phyloP scores from a whole-genome alignment of 2,113 vertebrate species.

The Odocoileus hemionus region DNA sequence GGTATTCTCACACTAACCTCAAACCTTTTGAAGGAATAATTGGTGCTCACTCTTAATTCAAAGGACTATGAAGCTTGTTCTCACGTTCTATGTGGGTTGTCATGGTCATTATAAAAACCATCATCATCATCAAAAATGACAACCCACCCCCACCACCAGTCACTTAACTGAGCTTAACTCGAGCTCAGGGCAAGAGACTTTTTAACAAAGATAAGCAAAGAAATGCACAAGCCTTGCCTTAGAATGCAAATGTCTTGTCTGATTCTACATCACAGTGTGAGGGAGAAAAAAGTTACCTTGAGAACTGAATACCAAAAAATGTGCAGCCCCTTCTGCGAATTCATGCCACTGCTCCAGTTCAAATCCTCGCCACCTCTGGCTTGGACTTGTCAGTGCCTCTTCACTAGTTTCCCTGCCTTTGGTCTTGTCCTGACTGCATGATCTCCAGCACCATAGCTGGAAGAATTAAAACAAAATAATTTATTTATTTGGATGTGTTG shows the following conservation, averaged over 20 bases:
- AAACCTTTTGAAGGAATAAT: not conserved
- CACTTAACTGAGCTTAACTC: not conserved
- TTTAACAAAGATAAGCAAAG: not conserved
- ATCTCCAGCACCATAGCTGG: not conserved
- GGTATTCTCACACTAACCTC: not conserved
- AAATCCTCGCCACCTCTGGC: rapidly evolving
- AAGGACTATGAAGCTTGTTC: not conserved
- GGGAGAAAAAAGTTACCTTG: not conserved
- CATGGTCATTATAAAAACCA: not conserved
- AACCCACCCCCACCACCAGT: not conserved
- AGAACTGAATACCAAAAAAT: not conserved
- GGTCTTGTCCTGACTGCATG: not conserved
- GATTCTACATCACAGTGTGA: not conserved
- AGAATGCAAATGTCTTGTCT: not conserved
- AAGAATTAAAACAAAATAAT: not conserved
- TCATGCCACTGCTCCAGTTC: rapidly evolving
- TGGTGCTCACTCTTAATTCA: not conserved
- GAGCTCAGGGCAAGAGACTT: not conserved
- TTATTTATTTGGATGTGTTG: not conserved
- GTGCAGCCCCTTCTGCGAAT: not conserved
- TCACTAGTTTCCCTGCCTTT: not conserved
- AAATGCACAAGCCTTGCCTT: not conserved
- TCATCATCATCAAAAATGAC: not conserved
- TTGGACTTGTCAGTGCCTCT: not conserved
- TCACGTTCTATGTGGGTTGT: not conserved